phyloP scores from a whole-genome alignment of 2,888 invertebrate genomes.

The Cantharis flavilabris region DNA sequence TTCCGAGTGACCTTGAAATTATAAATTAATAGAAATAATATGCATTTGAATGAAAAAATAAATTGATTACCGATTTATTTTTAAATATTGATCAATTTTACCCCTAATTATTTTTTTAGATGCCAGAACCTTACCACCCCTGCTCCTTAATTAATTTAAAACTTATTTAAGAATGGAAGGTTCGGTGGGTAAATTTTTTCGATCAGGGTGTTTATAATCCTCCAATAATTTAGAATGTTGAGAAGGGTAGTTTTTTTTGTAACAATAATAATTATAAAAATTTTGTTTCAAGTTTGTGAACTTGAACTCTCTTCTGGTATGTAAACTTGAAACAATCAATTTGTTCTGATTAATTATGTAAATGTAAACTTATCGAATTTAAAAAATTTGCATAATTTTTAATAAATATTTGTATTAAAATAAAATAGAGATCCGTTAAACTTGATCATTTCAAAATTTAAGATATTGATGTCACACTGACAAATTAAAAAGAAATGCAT shows the following conservation, averaged over 20 bases:
- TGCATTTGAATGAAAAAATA: too few relatives aligned
- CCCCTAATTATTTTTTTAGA: too few relatives aligned
- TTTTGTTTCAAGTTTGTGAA: background rate
- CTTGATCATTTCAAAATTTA: background rate
- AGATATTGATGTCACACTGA: background rate
- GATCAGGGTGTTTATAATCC: background rate
- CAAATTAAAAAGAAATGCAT: background rate
- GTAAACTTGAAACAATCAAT: background rate
- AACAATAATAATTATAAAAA: background rate
- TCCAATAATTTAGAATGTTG: background rate
- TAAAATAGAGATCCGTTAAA: background rate
- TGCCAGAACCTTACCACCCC: too few relatives aligned
- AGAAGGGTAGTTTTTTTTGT: background rate
- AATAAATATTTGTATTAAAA: background rate
- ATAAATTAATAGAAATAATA: too few relatives aligned
- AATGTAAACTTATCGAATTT: background rate
- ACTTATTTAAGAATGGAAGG: background rate
- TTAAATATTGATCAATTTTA: too few relatives aligned
- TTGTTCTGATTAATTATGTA: background rate
- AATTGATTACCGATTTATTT: too few relatives aligned
- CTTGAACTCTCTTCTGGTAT: background rate
- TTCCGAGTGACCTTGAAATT: too few relatives aligned
- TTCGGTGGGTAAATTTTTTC: background rate
- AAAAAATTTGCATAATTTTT: background rate
- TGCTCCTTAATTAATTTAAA: background rate